A percentile compares a stretch with the other conserved stretches of the same genome.
Evolutionary conservation across 2,888 invertebrate species (phyloP).

Genomic region (Mythimna lalbum): DNA sequence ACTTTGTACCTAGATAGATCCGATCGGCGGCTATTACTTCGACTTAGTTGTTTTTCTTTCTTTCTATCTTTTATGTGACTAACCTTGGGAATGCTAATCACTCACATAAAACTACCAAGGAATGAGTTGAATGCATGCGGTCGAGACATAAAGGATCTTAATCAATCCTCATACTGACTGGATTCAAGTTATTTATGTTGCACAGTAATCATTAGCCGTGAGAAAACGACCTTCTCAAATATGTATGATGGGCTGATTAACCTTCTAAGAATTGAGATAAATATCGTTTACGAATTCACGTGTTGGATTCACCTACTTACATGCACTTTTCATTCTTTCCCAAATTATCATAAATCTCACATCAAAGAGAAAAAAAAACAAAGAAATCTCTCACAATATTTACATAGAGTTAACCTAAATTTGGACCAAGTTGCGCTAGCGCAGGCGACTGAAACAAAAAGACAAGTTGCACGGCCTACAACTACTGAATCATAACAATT

Average conservation of each 20-base stretch:
- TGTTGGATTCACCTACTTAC: constrained; percentile 24
- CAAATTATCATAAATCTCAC: constrained; percentile 50
- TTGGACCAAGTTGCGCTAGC: constrained; percentile 37
- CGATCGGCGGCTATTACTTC: too few relatives aligned
- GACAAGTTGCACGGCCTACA: constrained; percentile 58
- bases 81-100: not conserved
- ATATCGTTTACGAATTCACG: constrained; percentile 24
- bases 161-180: constrained; percentile 27
- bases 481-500: constrained; percentile 61
- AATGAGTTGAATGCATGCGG: constrained; percentile 13
- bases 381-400: constrained; percentile 56
- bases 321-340: constrained; percentile 10
- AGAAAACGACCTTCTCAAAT: constrained; percentile 45
- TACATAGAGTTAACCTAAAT: constrained; percentile 57
- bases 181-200: constrained; percentile 22
- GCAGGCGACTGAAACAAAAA: constrained; percentile 44
- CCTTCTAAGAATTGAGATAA: constrained; percentile 10
- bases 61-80: not conserved
- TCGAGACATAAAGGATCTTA: constrained; percentile 16
- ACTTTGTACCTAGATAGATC: too few relatives aligned
- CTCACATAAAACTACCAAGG: constrained; percentile 6
- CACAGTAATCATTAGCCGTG: constrained; percentile 23
- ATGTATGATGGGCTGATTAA: constrained; percentile 1
- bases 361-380: constrained; percentile 40
- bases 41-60: too few relatives aligned